These are phyloP conservation scores for Mormyrus proboscirostris DNA, from an alignment of 2,797 vertebrate species.

Conservation along the genomic window DNA sequence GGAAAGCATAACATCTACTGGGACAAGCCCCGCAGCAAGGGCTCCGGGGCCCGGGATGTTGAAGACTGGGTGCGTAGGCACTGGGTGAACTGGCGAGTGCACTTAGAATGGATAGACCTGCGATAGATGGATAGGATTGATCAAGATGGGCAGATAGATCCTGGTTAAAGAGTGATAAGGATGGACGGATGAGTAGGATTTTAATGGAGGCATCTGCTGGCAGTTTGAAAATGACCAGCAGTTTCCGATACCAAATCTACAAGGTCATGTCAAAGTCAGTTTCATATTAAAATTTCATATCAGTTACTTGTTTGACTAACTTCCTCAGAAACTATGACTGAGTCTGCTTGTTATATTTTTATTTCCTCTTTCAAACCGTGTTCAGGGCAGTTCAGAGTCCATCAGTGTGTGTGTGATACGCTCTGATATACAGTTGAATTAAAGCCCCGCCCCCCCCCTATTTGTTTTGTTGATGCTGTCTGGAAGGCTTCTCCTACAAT, in stretches of 20 bases:
- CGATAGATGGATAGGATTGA: neutral
- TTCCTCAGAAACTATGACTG: neutral
- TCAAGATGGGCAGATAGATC: neutral
- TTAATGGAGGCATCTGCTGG: neutral
- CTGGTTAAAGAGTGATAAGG: neutral
- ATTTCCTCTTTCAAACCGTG: neutral
- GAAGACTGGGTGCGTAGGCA: conserved; percentile 78
- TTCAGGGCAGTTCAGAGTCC: neutral
- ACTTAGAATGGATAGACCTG: neutral
- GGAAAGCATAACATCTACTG: conserved; percentile 80
- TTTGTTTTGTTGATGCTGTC: neutral
- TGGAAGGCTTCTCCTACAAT: neutral
- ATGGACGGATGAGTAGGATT: neutral
- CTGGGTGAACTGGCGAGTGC: neutral
- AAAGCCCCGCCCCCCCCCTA: neutral
- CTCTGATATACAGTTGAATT: neutral
- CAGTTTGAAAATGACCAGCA: neutral
- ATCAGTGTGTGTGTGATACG: conserved; percentile 9
- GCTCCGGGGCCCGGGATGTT: conserved; percentile 71
- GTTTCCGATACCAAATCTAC: neutral
- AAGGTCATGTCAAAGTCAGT: neutral
- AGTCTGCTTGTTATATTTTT: neutral
- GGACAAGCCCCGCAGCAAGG: conserved; percentile 56
- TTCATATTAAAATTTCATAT: neutral
- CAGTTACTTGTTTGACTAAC: neutral